Base-by-base conservation (phyloP, 2,888 invertebrate genomes). In the Sminthurides aquaticus region DNA sequence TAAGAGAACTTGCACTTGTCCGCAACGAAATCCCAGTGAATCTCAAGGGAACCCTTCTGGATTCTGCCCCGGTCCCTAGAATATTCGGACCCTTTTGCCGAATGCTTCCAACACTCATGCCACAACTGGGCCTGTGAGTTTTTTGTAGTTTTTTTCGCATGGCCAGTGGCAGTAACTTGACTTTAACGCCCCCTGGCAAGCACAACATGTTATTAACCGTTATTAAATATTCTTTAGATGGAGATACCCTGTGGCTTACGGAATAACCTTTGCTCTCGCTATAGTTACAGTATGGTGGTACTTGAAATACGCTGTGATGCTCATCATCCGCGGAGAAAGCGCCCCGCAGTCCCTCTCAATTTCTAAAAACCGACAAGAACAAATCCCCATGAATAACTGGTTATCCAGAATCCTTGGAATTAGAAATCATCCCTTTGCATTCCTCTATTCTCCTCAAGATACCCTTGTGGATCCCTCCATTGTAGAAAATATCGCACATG, bases 401-500 rank as follows among this genome's bases (percentile, higher is more conserved):
- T 60, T 74, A 8, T 65, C 62, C 2, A 55, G 69, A n/a, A 70
- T 73, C 28, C 62, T 66, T 8, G 62, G 62, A 20, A 59, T 68
- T 27, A 61, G 56, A 54, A 71, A 72, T 48, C 71, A 73, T 56
- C 58, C 60, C 24, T 74, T 68, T 55, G 61, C 71, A n/a, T 89
- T 87, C 78, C 81, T 90, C 55, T 89, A 86, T 76, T 89, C 89
- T 0, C 85, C 85, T 74, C 82, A 82, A 1, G 89, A 89, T 77
- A 81, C 84, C 63, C 80, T 89, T 49, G 86, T 89, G 74, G 82
- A 83, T 1, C 82, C 84, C 69, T 78, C 81, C 74, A 49, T 67
- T 29, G 60, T 74, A 20, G 74, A 72, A 49, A 60, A 67, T 26
- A 65, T 74, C 60, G 71, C 71, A 1, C 54, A 55, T 15, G 67